Conservation (phyloP, 2,797 vertebrate species). For the Oreochromis grahami region DNA sequence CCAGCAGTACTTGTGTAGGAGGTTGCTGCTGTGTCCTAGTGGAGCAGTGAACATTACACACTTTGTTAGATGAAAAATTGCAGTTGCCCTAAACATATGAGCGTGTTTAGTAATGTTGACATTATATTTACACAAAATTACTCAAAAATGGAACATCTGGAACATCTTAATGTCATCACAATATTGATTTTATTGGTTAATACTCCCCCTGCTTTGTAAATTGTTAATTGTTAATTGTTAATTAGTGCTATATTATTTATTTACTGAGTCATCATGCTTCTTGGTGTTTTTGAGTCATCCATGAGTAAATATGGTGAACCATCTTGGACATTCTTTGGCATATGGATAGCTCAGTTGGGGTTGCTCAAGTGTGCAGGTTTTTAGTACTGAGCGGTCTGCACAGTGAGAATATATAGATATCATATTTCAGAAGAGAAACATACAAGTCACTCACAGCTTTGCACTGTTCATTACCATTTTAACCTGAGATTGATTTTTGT, state of each 20-base stretch:
- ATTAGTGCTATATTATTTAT: not conserved
- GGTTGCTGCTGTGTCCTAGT: not conserved
- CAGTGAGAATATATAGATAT: not conserved
- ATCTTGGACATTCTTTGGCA: not conserved
- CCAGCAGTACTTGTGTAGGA: not conserved
- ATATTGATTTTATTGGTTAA: not conserved
- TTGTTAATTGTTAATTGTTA: no score
- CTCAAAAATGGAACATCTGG: not conserved
- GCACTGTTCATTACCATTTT: not conserved
- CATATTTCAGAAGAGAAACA: not conserved
- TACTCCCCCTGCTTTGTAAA: not conserved
- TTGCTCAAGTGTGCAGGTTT: not conserved
- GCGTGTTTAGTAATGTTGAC: not conserved
- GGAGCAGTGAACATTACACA: not conserved
- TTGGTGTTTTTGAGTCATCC: not conserved
- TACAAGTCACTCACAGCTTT: not conserved
- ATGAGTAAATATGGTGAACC: accelerated
- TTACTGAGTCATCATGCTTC: not conserved
- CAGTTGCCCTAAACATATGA: not conserved
- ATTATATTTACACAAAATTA: not conserved
- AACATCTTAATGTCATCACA: not conserved
- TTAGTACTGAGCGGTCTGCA: not conserved
- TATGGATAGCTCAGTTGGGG: not conserved
- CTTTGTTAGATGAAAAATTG: not conserved
- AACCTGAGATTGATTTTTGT: not conserved